Base-by-base conservation (phyloP, 2,888 invertebrate species). In the Hyposoter didymator region DNA sequence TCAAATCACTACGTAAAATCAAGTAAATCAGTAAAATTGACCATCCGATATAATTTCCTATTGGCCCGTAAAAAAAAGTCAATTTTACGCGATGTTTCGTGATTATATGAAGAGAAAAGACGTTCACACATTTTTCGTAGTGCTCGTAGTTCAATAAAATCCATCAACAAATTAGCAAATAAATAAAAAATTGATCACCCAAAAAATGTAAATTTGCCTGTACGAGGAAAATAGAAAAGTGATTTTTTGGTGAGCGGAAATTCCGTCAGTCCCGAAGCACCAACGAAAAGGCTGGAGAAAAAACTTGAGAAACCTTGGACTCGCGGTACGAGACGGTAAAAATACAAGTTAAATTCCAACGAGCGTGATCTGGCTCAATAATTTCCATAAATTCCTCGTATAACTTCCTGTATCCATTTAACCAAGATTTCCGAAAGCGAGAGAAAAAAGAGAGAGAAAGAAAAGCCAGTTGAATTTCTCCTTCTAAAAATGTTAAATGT, bases 371-470 rank as follows among this genome's bases (percentile, higher is more conserved):
- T 39, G 62, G 45, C 55, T 45, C 55, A 32, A 74, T 81, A 74
- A 81, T 81, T 74, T 67, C 66, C 74, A 81, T 81, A 81, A 81
- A 81, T 80, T 80, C 73, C 66, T 80, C 73, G 72, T 59, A 47
- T 32, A 64, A 62, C 79, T 80, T 73, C 73, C 66, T 55, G 52
- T 47, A 79, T 45, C 22, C 28, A 32, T 70, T 70, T 72, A 62
- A 64, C 62, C 75, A 70, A 78, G 69, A 78, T 72, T 47, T 79
- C n/a, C 43, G 19, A 22, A 43, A 55, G 49, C 47, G 76, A 17
- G 22, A 1, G 17, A 32, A 43, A 39, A 22, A 14, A 66, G 43
- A 43, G 28, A n/a, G 62, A 22, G 19, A 22, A 32, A 47, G 1
- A 49, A 1, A 49, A 1, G 17, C 19, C 66, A 78, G 72, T 78